Conservation (phyloP, 2,888 invertebrate species). For the Horisme vitalbata region DNA sequence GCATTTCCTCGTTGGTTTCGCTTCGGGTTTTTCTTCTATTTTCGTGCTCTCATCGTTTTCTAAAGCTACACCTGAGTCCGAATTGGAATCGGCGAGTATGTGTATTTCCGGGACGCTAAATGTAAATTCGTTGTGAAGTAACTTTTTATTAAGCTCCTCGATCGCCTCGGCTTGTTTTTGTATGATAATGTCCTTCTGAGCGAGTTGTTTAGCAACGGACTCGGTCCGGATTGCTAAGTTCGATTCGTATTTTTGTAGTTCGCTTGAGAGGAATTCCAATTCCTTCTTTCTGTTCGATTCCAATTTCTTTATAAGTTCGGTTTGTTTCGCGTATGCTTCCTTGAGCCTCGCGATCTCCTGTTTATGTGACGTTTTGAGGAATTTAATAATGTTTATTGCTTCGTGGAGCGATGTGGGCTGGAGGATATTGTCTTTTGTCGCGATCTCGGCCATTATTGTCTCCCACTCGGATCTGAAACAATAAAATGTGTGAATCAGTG, state of each 20-base stretch:
- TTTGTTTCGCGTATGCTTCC: slow-evolving; percentile 64
- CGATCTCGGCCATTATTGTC: slow-evolving; percentile 50
- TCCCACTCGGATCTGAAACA: slow-evolving; percentile 54
- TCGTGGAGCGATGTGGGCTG: slow-evolving; percentile 72
- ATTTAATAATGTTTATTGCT: slow-evolving; percentile 75
- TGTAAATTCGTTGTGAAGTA: slow-evolving; percentile 48
- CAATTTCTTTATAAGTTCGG: slow-evolving; percentile 68
- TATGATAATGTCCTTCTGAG: slow-evolving; percentile 70
- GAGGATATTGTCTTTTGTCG: slow-evolving; percentile 57
- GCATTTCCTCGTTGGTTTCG: slow-evolving; percentile 65
- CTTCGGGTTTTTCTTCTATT: slow-evolving; percentile 55
- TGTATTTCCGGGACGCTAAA: slow-evolving; percentile 60
- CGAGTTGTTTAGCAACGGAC: slow-evolving; percentile 64
- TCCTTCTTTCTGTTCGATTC: slow-evolving; percentile 72
- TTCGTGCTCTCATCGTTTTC: slow-evolving; percentile 66
- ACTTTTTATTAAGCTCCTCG: slow-evolving; percentile 61
- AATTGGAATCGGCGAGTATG: slow-evolving; percentile 69
- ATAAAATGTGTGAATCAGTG: slow-evolving; percentile 37
- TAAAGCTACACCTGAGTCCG: slow-evolving; percentile 73
- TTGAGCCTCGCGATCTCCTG: slow-evolving; percentile 68
- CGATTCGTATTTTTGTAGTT: slow-evolving; percentile 75
- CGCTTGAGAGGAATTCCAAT: slow-evolving; percentile 70
- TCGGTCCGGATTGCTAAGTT: slow-evolving; percentile 68
- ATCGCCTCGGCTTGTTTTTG: slow-evolving; percentile 63
- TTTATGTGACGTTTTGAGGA: slow-evolving; percentile 72